Evolutionary conservation across 2,797 vertebrate genomes (phyloP).

Genomic region (Rousettus madagascariensis): DNA sequence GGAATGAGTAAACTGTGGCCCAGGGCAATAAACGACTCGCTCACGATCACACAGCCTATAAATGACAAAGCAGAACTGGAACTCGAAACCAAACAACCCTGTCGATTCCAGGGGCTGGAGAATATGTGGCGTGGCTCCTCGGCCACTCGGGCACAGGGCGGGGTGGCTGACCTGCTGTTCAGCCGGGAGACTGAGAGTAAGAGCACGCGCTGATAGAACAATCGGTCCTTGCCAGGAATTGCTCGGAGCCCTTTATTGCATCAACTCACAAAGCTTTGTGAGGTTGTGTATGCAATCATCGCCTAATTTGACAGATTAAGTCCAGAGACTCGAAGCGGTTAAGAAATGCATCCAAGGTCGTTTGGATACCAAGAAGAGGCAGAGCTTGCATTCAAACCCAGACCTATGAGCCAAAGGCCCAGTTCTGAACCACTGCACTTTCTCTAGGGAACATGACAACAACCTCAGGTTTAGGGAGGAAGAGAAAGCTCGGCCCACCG

Average conservation of each 20-base stretch:
- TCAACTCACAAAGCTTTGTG: not conserved
- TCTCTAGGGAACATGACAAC: not conserved
- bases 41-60: not conserved
- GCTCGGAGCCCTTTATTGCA: not conserved
- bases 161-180: not conserved
- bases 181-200: not conserved
- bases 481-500: not conserved
- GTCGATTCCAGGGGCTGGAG: not conserved
- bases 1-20: conserved; percentile 36
- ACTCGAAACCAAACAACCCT: not conserved
- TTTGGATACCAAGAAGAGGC: not conserved
- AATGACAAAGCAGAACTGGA: not conserved
- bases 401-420: not conserved
- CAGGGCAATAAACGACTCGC: not conserved
- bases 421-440: not conserved
- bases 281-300: not conserved
- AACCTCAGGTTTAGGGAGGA: not conserved
- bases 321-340: not conserved
- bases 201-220: rapidly evolving
- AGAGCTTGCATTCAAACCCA: not conserved
- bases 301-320: not conserved
- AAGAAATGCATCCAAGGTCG: not conserved
- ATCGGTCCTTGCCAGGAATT: not conserved
- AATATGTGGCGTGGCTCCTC: not conserved
- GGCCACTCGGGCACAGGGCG: rapidly evolving